A percentile compares a stretch with the other conserved stretches of the same genome.
These are phyloP conservation scores for Acanthurus leucopareius DNA, from an alignment of 2,797 vertebrate genomes.

Conservation along the genomic window DNA sequence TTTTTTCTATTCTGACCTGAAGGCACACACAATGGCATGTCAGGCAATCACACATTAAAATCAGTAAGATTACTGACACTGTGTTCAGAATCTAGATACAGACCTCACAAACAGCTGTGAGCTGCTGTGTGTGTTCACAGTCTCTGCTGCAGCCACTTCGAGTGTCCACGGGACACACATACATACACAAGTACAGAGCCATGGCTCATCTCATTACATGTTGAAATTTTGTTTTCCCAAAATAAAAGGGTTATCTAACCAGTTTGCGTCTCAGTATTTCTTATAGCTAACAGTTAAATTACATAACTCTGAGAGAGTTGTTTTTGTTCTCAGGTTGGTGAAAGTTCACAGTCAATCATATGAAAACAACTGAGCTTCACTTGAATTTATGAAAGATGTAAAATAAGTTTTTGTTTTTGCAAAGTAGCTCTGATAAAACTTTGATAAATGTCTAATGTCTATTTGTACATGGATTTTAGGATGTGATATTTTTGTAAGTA, in stretches of 20 bases:
- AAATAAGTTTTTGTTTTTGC: neutral
- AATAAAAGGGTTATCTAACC: neutral
- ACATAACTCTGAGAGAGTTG: neutral
- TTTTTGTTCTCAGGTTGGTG: conserved; percentile 1
- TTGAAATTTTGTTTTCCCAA: neutral
- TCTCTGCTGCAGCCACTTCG: neutral
- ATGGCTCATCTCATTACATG: neutral
- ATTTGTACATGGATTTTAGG: neutral
- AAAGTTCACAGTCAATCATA: neutral
- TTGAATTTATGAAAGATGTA: conserved; percentile 3
- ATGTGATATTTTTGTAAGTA: neutral
- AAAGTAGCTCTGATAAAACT: neutral
- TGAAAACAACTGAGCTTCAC: neutral
- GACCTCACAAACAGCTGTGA: neutral
- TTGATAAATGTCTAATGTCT: neutral
- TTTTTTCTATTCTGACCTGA: neutral
- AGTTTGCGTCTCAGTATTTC: neutral
- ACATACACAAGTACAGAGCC: neutral
- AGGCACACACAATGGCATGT: neutral
- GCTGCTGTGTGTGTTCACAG: conserved; percentile 5
- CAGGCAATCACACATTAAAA: neutral
- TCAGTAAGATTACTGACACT: neutral
- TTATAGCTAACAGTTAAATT: neutral
- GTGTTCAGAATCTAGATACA: no score
- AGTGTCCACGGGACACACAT: neutral